Evolutionary conservation across 2,113 vertebrate genomes (phyloP).

Genomic region (Mugil cephalus): DNA sequence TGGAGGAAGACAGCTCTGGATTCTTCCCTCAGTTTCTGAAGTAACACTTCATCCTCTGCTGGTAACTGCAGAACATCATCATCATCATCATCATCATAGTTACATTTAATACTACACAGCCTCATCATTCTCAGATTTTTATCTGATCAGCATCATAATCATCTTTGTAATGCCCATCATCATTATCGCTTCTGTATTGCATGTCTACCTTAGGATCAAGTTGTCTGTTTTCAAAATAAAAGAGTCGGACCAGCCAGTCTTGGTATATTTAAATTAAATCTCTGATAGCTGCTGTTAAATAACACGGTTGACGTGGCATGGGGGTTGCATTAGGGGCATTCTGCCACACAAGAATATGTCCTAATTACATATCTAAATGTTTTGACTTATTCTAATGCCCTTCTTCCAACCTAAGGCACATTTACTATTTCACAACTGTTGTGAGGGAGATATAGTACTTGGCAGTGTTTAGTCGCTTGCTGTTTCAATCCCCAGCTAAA

Average conservation of each 20-base stretch:
- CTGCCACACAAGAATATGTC: neutral
- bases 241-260: no score
- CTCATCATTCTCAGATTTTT: no score
- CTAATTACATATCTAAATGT: neutral
- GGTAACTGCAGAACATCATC: constrained; percentile 85
- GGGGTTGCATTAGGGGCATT: no score
- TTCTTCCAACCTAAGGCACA: no score
- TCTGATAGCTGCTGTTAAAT: neutral
- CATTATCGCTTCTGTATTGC: neutral
- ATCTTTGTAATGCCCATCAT: neutral
- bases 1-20: constrained; percentile 97
- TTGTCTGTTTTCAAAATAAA: neutral
- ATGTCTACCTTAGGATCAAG: neutral
- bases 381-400: no score
- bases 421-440: no score
- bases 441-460: neutral
- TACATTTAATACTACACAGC: neutral
- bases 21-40: constrained; percentile 97
- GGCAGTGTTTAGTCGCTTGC: neutral
- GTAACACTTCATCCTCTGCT: constrained; percentile 95
- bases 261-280: no score
- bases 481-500: neutral
- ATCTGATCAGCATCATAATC: neutral
- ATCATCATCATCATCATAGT: neutral
- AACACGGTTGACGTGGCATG: no score